Percentiles rank a stretch among this genome's conserved stretches.
Evolutionary conservation across 1,140 invertebrate species (phyloP).

Genomic region (Caenorhabditis briggsae): DNA sequence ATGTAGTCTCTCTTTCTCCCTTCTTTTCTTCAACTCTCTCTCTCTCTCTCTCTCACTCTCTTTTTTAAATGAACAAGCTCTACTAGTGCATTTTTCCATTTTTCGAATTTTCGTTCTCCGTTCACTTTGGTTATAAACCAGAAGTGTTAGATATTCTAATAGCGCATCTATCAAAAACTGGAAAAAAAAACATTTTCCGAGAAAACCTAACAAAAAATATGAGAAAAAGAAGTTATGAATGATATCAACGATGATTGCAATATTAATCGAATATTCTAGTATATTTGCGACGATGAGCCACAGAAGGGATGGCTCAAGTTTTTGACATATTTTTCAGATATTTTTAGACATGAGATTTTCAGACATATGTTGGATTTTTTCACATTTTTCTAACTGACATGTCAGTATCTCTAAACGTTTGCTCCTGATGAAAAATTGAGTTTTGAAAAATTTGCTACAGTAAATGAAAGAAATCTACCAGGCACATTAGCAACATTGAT

Average conservation of each 20-base stretch:
- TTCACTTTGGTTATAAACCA: not conserved
- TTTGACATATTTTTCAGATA: not conserved
- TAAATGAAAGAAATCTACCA: too few species aligned
- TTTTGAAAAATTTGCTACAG: too few species aligned
- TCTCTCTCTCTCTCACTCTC: not conserved
- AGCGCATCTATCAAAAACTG: too few species aligned
- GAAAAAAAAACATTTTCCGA: not conserved
- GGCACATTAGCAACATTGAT: too few species aligned
- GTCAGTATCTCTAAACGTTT: too few species aligned
- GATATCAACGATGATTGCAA: constrained; percentile 41
- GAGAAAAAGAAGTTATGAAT: not conserved
- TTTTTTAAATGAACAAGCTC: not conserved
- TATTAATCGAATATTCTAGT: constrained; percentile 45
- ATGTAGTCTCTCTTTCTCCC: constrained; percentile 18
- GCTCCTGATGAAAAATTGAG: too few species aligned
- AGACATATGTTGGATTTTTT: too few species aligned
- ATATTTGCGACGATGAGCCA: constrained; percentile 10
- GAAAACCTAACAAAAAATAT: not conserved
- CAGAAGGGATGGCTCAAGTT: not conserved
- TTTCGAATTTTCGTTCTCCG: not conserved
- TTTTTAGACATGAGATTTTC: not conserved
- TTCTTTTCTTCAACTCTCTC: not conserved
- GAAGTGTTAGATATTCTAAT: not conserved
- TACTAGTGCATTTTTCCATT: not conserved
- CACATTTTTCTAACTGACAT: too few species aligned